A percentile compares a stretch with the other conserved stretches of the same genome.
Evolutionary conservation across 2,797 vertebrate species (phyloP).

Genomic region (Mionectes olivaceus): DNA sequence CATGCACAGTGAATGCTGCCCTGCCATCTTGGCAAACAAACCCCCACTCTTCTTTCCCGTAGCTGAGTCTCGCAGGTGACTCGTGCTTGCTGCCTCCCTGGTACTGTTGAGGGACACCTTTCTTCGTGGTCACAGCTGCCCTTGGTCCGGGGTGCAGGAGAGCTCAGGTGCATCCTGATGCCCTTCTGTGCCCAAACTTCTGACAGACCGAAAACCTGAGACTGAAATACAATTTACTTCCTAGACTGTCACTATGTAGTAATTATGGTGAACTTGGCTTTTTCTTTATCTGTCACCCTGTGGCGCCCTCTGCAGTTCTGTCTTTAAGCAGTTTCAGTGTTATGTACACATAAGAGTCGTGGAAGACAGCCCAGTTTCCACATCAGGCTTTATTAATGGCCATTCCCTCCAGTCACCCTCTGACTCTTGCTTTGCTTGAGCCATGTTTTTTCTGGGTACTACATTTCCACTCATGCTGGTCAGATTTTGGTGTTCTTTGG

Average conservation of each 20-base stretch:
- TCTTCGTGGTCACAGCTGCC: not conserved
- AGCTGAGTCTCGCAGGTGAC: not conserved
- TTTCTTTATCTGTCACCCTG: not conserved
- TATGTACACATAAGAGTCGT: not conserved
- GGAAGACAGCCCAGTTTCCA: not conserved
- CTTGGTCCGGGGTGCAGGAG: not conserved
- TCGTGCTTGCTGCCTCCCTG: not conserved
- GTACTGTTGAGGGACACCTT: not conserved
- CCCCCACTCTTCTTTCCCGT: fast-evolving
- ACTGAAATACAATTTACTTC: not conserved
- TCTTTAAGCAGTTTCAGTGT: not conserved
- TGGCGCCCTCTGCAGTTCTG: not conserved
- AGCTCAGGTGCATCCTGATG: not conserved
- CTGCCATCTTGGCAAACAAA: not conserved
- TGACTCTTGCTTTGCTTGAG: not conserved
- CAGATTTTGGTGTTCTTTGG: not conserved
- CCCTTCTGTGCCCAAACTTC: not conserved
- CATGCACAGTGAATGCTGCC: fast-evolving
- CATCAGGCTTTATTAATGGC: not conserved
- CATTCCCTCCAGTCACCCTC: not conserved
- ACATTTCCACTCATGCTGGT: not conserved
- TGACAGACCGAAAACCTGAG: not conserved
- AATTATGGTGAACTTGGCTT: not conserved
- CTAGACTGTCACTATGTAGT: not conserved
- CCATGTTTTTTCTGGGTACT: not conserved